phyloP scores from a whole-genome alignment of 2,888 invertebrate species.

The Chloromyia formosa region DNA sequence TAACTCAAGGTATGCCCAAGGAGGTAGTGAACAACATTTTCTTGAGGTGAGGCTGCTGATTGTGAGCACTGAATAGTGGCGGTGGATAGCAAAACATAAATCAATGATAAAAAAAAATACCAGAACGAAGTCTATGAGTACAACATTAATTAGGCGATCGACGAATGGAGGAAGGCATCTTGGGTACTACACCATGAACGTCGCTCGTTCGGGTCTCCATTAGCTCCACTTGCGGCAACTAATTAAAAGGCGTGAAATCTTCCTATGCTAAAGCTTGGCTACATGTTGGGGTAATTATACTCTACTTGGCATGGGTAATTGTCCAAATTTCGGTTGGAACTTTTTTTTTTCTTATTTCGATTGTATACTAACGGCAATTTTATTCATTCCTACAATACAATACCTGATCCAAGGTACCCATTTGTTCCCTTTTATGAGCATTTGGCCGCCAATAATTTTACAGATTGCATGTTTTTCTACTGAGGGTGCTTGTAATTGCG shows the following conservation, averaged over 20 bases:
- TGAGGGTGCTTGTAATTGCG: no score
- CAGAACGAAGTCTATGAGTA: background rate
- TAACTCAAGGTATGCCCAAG: background rate
- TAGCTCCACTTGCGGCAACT: conserved; percentile 4
- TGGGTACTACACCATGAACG: conserved; percentile 1
- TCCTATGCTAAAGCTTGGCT: no score
- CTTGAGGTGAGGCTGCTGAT: no score
- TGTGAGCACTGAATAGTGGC: background rate
- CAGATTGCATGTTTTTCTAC: no score
- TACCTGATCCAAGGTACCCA: no score
- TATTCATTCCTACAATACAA: no score
- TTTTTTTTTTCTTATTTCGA: background rate
- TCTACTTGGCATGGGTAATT: background rate
- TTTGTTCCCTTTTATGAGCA: no score
- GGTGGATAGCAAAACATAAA: background rate
- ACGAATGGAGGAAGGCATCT: no score
- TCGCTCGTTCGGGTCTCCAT: background rate
- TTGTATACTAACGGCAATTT: conserved; percentile 1
- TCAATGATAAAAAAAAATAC: background rate
- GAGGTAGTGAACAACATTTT: background rate
- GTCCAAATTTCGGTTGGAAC: background rate
- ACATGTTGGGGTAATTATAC: conserved; percentile 26
- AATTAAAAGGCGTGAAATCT: conserved; percentile 36
- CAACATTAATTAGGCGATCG: conserved; percentile 7
- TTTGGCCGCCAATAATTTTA: no score